These are phyloP conservation scores for Morpho helenor DNA, from an alignment of 2,888 invertebrate species.

Conservation along the genomic window DNA sequence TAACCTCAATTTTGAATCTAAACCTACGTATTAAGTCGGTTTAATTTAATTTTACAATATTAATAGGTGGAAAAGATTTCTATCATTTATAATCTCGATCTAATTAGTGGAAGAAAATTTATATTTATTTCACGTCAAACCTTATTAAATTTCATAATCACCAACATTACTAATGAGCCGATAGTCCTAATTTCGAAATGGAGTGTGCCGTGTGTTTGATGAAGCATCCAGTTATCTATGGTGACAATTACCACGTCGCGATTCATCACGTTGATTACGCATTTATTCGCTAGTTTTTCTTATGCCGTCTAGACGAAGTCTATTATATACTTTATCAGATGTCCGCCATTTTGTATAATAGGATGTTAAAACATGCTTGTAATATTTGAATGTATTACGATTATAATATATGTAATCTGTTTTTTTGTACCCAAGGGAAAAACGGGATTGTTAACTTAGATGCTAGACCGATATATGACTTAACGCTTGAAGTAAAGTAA, in stretches of 20 bases:
- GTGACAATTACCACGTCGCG: constrained; percentile 11
- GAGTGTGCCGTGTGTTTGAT: constrained; percentile 12
- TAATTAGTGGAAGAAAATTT: neutral
- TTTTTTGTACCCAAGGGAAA: too few relatives aligned
- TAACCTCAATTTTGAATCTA: too few relatives aligned
- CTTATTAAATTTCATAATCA: constrained; percentile 19
- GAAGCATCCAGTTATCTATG: constrained; percentile 17
- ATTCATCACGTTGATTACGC: constrained; percentile 9
- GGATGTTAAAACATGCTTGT: neutral
- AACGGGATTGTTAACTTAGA: too few relatives aligned
- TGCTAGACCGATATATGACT: too few relatives aligned
- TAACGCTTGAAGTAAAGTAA: too few relatives aligned
- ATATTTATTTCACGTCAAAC: constrained; percentile 10
- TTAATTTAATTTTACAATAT: too few relatives aligned
- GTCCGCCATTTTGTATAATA: neutral
- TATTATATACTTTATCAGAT: constrained; percentile 5
- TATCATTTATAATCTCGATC: too few relatives aligned
- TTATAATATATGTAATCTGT: too few relatives aligned
- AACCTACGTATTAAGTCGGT: too few relatives aligned
- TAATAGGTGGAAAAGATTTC: neutral
- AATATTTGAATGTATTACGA: neutral
- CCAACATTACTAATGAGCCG: constrained; percentile 18
- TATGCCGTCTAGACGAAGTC: constrained; percentile 8
- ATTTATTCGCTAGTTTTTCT: constrained; percentile 6
- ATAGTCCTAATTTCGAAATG: constrained; percentile 14